Conservation (phyloP, 2,113 vertebrate species). For the Sceloporus tristichus region DNA sequence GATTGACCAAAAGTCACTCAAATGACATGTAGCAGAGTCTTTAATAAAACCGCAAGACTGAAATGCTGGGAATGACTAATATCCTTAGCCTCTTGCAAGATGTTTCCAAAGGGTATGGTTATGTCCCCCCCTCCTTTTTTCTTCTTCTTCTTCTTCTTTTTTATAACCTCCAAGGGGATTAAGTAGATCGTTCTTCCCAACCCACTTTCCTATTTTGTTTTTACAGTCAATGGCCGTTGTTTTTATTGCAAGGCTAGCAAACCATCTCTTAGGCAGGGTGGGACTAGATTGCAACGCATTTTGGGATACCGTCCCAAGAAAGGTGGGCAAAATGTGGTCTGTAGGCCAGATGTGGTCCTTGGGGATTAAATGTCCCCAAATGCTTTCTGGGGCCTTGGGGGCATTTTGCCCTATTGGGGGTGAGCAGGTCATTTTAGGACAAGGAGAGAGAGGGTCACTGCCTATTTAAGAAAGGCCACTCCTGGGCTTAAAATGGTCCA, state of each 20-base stretch:
- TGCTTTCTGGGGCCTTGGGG: too few species aligned
- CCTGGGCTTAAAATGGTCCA: too few species aligned
- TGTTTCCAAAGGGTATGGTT: background rate
- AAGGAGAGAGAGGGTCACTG: too few species aligned
- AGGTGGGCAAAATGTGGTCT: too few species aligned
- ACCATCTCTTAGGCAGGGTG: background rate
- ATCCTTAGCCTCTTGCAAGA: background rate
- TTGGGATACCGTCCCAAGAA: background rate
- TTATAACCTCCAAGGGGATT: too few species aligned
- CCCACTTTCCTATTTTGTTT: background rate
- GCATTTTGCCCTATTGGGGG: too few species aligned
- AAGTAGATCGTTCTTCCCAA: too few species aligned
- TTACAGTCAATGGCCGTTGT: background rate
- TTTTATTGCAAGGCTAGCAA: background rate
- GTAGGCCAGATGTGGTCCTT: too few species aligned
- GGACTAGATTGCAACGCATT: background rate
- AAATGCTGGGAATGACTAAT: conserved; percentile 17
- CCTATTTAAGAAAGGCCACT: too few species aligned
- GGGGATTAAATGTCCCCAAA: too few species aligned
- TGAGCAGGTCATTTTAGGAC: too few species aligned
- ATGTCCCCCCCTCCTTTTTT: background rate
- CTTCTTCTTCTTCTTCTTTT: background rate
- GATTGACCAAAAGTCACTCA: background rate
- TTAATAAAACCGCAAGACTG: background rate
- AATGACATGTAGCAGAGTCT: background rate